phyloP scores from a whole-genome alignment of 2,113 vertebrate species.

The Phainopepla nitens region DNA sequence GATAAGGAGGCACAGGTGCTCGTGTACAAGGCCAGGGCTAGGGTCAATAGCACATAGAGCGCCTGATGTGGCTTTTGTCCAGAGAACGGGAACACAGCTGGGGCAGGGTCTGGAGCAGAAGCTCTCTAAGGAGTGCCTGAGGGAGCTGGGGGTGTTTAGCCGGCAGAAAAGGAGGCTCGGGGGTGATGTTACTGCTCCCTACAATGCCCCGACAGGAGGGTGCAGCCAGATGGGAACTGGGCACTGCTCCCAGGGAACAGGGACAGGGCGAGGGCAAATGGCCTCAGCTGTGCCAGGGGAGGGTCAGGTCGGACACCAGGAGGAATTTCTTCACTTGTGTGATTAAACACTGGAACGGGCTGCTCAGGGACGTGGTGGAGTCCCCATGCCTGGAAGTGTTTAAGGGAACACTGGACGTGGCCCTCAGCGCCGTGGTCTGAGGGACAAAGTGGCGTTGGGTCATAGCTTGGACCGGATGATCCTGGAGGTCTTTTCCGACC shows the following conservation, averaged over 20 bases:
- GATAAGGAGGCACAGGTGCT: fast-evolving
- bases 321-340: not conserved
- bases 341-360: not conserved
- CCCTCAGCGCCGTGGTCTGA: not conserved
- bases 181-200: not conserved
- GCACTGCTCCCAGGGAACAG: not conserved
- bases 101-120: not conserved
- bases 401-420: not conserved
- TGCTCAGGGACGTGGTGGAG: not conserved
- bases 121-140: not conserved
- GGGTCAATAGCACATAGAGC: fast-evolving
- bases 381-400: not conserved
- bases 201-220: not conserved
- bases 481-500: not conserved
- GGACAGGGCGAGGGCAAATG: fast-evolving
- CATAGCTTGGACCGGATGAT: too few species aligned
- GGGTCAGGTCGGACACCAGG: not conserved
- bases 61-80: fast-evolving
- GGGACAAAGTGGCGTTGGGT: not conserved
- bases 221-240: fast-evolving
- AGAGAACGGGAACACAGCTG: not conserved
- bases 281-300: fast-evolving
- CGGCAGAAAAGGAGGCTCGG: not conserved
- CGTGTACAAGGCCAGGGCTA: fast-evolving
- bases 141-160: not conserved